phyloP scores from a whole-genome alignment of 2,113 vertebrate genomes.

The Rhea pennata region DNA sequence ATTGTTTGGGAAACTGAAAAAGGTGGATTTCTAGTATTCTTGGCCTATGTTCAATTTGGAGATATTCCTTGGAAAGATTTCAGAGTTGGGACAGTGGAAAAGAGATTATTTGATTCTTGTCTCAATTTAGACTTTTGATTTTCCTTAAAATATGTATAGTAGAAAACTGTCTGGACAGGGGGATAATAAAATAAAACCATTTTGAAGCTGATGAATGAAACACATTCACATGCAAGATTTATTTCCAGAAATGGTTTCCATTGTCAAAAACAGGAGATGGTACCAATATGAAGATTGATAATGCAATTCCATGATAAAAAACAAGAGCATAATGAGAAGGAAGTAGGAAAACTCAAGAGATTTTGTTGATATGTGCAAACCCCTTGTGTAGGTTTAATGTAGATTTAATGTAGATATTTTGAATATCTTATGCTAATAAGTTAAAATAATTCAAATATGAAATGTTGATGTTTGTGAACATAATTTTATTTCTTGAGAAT shows the following conservation, averaged over 20 bases:
- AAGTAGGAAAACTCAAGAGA: neutral
- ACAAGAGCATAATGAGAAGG: neutral
- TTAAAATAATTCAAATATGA: neutral
- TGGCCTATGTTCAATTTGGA: neutral
- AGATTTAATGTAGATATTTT: neutral
- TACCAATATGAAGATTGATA: neutral
- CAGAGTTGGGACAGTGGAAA: neutral
- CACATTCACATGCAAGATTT: neutral
- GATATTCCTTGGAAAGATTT: neutral
- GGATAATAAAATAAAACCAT: neutral
- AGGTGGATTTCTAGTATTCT: neutral
- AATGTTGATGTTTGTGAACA: neutral
- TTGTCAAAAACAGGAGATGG: neutral
- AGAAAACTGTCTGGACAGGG: neutral
- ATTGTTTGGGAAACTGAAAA: neutral
- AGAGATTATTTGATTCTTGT: neutral
- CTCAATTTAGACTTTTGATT: neutral
- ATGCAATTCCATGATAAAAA: neutral
- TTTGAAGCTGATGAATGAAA: neutral
- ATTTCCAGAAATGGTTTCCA: neutral
- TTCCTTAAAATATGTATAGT: neutral
- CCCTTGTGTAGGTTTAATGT: neutral
- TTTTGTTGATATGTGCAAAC: neutral
- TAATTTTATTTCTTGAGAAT: neutral
- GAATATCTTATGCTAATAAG: neutral